Evolutionary conservation across 2,888 invertebrate species (phyloP).

Genomic region (Dasypogon diadema): DNA sequence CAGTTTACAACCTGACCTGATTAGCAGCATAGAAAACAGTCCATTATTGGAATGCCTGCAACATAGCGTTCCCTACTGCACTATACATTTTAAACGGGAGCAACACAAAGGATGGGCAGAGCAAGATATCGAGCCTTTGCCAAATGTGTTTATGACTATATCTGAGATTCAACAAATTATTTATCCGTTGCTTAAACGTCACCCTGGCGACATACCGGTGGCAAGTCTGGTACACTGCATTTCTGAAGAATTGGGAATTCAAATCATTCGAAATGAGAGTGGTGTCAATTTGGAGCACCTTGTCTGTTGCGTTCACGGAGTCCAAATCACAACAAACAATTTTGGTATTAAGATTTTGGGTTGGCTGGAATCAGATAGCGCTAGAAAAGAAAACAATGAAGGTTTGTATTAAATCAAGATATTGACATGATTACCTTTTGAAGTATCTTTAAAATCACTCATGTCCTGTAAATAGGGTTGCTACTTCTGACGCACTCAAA

Average conservation of each 20-base stretch:
- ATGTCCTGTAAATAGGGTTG: too few relatives aligned
- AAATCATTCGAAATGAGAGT: constrained; percentile 68
- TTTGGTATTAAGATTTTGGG: constrained; percentile 68
- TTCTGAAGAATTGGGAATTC: constrained; percentile 63
- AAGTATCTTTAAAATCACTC: too few relatives aligned
- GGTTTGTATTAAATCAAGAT: constrained; percentile 47
- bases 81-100: constrained; percentile 72
- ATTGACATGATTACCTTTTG: too few relatives aligned
- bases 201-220: constrained; percentile 67
- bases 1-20: constrained; percentile 74
- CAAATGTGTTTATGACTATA: constrained; percentile 70
- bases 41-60: constrained; percentile 69
- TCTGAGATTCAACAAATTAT: constrained; percentile 66
- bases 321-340: constrained; percentile 70
- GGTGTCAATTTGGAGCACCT: constrained; percentile 93
- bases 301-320: constrained; percentile 83
- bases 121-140: constrained; percentile 76
- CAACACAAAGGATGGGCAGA: constrained; percentile 82
- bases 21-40: constrained; percentile 70
- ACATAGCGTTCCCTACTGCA: constrained; percentile 74
- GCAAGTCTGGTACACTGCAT: constrained; percentile 67
- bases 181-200: constrained; percentile 65
- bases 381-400: constrained; percentile 55
- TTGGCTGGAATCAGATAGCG: constrained; percentile 63
- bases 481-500: too few relatives aligned